Conservation (phyloP, 2,113 vertebrate genomes). For the Tapirus terrestris region DNA sequence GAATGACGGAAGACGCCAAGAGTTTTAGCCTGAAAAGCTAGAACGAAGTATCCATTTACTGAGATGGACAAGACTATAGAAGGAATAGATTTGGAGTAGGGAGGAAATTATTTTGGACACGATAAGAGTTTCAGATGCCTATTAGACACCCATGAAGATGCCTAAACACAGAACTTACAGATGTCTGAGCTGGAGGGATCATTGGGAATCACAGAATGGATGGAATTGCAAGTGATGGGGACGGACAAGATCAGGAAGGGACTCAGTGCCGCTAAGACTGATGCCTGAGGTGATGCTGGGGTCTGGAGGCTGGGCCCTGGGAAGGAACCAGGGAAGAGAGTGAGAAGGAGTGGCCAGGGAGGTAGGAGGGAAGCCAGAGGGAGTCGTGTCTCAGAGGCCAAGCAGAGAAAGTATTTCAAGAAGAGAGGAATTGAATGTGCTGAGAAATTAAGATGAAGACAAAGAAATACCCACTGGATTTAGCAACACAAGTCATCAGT, state of each 20-base stretch:
- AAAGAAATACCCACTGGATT: background rate
- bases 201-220: too few species aligned
- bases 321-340: background rate
- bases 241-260: background rate
- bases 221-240: too few species aligned
- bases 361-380: background rate
- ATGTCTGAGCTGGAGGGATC: background rate
- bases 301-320: background rate
- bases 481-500: background rate
- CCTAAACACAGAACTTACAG: background rate
- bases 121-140: background rate
- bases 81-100: fast-evolving
- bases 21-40: background rate
- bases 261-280: fast-evolving
- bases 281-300: fast-evolving
- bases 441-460: background rate
- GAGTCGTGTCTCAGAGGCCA: background rate
- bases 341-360: too few species aligned
- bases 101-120: background rate
- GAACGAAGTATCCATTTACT: background rate
- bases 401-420: background rate
- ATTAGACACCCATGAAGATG: background rate
- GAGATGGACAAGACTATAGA: fast-evolving
- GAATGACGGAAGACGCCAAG: background rate
- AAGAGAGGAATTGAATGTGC: fast-evolving